Conservation (phyloP, 2,113 vertebrate genomes). For the Heterotilapia buettikoferi region DNA sequence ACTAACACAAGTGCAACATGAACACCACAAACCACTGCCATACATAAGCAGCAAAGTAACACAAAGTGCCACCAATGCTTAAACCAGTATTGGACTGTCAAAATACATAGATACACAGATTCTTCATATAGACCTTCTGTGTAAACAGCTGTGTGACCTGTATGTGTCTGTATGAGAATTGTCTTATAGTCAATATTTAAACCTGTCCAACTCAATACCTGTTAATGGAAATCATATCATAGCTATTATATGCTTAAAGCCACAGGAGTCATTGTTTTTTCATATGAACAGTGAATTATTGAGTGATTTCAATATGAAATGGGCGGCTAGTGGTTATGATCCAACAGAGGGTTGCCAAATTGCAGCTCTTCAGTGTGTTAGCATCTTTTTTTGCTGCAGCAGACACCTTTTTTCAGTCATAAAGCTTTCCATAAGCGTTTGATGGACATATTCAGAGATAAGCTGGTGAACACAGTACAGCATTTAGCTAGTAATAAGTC, state of each 20-base stretch:
- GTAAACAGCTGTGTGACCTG: background rate
- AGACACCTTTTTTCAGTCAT: background rate
- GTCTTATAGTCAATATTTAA: background rate
- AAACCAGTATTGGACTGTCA: background rate
- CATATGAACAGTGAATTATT: background rate
- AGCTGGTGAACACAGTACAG: background rate
- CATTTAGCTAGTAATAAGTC: background rate
- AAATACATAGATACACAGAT: background rate
- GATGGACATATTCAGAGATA: background rate
- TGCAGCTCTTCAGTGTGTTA: background rate
- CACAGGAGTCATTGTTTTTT: background rate
- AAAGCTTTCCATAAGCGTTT: background rate
- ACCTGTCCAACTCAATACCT: background rate
- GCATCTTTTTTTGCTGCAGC: background rate
- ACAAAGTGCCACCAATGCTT: background rate
- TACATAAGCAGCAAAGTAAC: background rate
- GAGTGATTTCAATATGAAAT: background rate
- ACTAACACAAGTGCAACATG: background rate
- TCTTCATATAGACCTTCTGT: background rate
- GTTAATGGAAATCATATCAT: background rate
- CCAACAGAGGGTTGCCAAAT: background rate
- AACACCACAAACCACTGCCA: background rate
- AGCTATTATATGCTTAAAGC: background rate
- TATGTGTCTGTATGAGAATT: background rate
- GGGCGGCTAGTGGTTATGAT: background rate